These are phyloP conservation scores for Athene cunicularia DNA, from an alignment of 2,113 vertebrate species.

Conservation along the genomic window DNA sequence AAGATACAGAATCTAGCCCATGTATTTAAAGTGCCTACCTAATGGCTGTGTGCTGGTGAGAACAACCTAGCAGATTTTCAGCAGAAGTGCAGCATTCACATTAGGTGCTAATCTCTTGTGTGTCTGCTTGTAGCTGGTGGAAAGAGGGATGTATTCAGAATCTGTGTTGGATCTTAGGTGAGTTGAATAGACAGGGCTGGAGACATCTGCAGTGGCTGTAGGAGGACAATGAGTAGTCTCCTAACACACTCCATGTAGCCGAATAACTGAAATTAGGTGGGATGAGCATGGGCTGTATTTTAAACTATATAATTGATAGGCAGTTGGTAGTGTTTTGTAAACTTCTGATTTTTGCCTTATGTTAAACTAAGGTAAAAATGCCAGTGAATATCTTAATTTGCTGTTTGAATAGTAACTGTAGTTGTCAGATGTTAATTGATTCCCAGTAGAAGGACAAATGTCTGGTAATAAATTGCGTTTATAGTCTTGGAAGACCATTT, in stretches of 20 bases:
- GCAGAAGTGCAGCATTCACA: background rate
- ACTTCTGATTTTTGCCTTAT: background rate
- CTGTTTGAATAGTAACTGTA: background rate
- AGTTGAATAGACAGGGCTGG: background rate
- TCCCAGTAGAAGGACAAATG: background rate
- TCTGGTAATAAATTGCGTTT: background rate
- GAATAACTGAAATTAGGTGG: background rate
- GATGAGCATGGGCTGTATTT: background rate
- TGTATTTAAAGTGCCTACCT: background rate
- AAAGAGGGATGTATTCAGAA: background rate
- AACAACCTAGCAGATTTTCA: background rate
- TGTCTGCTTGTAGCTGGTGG: background rate
- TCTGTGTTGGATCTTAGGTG: background rate
- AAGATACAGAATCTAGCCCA: background rate
- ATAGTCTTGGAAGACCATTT: background rate
- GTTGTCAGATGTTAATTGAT: background rate
- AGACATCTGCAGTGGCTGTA: background rate
- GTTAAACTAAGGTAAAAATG: background rate
- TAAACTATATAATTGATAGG: background rate
- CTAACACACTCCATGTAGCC: background rate
- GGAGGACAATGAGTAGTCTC: background rate
- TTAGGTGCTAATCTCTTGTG: accelerated
- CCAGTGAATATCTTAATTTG: background rate
- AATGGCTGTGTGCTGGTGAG: background rate
- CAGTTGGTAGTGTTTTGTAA: background rate